Evolutionary conservation across 2,797 vertebrate genomes (phyloP), one percentile per base, ranked within the genome.

Genomic region (Chelon labrosus): DNA sequence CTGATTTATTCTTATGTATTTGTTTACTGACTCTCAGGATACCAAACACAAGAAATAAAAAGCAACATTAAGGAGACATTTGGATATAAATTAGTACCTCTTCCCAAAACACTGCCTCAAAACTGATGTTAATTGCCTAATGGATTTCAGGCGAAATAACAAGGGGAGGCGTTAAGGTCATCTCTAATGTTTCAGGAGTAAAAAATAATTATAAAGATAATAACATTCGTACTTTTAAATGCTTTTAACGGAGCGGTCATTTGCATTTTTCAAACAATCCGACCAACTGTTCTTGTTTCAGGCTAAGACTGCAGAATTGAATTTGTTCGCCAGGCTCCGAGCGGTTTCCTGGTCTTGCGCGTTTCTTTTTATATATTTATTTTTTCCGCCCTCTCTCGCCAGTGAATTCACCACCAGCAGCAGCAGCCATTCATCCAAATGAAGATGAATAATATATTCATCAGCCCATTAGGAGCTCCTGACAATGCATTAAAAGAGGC

Each of bases 401-500:
- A 46, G 41, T 25, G 50, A 74, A 63, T 51, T 20, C 50, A 25
- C 52, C 76, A 52, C n/a, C 53, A 56, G 25, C 25, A 51, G 31
- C 31, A 35, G 31, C 44, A 77, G 41, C 57, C 37, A 47, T 64
- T 82, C 72, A 80, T 75, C 67, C 82, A 86, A 80, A 88, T 69
- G 66, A 81, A 69, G 70, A 80, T 73, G 67, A 89, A 87, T 90
- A 90, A 87, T 87, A 79, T 88, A 89, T 92, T 90, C 83, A 85
- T 87, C 91, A 79, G 76, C 78, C 86, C 85, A 91, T 91, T 92
- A 91, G 76, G 81, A 57, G 59, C 66, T 81, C 82, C 82, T 91
- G 88, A 91, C 88, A 88, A 86, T 82, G 75, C 84, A 87, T 91
- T 91, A 91, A 91, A 87, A 89, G 86, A 78, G 83, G 86, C 82